Evolutionary conservation across 2,113 vertebrate species (phyloP).

Genomic region (Paedocypris sp.): DNA sequence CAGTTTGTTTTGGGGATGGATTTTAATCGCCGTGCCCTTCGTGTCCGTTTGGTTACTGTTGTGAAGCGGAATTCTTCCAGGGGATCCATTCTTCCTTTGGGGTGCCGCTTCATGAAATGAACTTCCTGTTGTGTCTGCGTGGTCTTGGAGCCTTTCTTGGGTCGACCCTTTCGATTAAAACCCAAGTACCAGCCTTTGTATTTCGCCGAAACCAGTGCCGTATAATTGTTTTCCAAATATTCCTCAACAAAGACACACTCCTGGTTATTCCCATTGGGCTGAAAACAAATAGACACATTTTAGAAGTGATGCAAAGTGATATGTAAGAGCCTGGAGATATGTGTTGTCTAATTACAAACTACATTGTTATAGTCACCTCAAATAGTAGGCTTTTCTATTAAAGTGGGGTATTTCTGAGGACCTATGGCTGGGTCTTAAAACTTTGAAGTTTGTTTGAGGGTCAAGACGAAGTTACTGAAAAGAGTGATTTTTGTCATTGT

Average conservation of each 20-base stretch:
- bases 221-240: slow-evolving; percentile 75
- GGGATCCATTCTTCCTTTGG: slow-evolving; percentile 53
- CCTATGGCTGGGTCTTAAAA: too few species aligned
- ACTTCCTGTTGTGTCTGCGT: slow-evolving; percentile 69
- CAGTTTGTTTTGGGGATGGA: slow-evolving; percentile 55
- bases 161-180: slow-evolving; percentile 65
- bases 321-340: slow-evolving; percentile 22
- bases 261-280: slow-evolving; percentile 64
- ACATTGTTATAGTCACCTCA: too few species aligned
- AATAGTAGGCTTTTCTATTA: too few species aligned
- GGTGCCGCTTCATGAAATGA: slow-evolving; percentile 70
- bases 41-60: slow-evolving; percentile 68
- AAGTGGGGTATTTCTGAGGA: too few species aligned
- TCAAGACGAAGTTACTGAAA: too few species aligned
- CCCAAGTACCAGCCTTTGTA: slow-evolving; percentile 74
- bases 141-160: slow-evolving; percentile 65
- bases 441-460: too few species aligned
- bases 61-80: slow-evolving; percentile 68
- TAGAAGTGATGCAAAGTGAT: neutral
- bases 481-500: too few species aligned
- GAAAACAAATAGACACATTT: slow-evolving; percentile 21
- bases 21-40: slow-evolving; percentile 66
- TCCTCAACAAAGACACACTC: slow-evolving; percentile 72
- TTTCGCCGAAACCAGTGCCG: slow-evolving; percentile 65
- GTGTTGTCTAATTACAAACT: too few species aligned